Base-by-base conservation (phyloP, 2,113 vertebrate species). In the Dromaius novaehollandiae region DNA sequence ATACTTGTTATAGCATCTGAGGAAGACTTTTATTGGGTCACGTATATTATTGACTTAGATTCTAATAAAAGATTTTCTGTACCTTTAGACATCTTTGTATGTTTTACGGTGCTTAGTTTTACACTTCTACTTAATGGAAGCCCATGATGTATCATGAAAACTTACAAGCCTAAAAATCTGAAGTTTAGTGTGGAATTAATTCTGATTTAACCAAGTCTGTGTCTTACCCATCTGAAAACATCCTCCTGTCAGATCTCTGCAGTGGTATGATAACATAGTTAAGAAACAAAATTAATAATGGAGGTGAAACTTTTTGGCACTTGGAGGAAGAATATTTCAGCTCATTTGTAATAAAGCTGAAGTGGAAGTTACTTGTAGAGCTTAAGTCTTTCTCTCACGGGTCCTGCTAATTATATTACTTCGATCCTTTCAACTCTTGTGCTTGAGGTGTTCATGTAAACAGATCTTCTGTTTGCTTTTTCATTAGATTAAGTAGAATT, bases 11-110 rank as follows among this genome's bases (percentile, higher is more conserved):
- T 13, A 97, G 91, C 86, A 93, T 95, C 95, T 82, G 95, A 95
- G 95, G 96, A 93, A 95, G 90, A 95, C 82, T 96, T 95, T 97
- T 83, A 95, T 88, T 95, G 91, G 89, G 93, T 96, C 96, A 95
- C 95, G 3, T 97, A 95, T 96, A 94, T 96, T 91, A 95, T 89
- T 95, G 95, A 96, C 95, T 94, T 94, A 95, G 96, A 91, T 82
- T 95, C 93, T 97, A 96, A 96, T 97, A 97, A 97, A 96, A 93
- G 79, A 94, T 90, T 93, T 97, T 96, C 96, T 97, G 89, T 95
- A 97, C 93, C 94, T 95, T 96, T 96, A 96, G 96, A 80, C 94
- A 96, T 95, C 93, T 96, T 93, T 97, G 95, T 96, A 96, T 97
- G 95, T 95, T 94, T 95, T 96, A n/a, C 71, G 65, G 87, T 93